Evolutionary conservation across 2,113 vertebrate genomes (phyloP).

Genomic region (Oreochromis tanganicae): DNA sequence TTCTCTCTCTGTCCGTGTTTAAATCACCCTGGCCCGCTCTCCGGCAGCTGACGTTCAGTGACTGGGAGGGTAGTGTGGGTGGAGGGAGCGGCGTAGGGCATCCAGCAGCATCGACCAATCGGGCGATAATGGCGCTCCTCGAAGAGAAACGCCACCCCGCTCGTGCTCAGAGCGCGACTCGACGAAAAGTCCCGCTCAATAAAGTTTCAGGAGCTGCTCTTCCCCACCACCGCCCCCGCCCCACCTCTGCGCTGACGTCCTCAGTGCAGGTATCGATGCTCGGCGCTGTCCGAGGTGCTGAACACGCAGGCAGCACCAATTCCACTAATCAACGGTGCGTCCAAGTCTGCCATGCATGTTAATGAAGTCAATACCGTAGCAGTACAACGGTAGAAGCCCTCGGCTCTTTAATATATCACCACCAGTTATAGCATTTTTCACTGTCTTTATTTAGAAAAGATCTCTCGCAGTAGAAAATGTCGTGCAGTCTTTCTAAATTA

Average conservation of each 20-base stretch:
- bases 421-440: background rate
- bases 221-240: background rate
- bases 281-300: conserved; percentile 45
- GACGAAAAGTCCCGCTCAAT: background rate
- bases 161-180: background rate
- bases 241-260: background rate
- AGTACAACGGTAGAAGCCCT: background rate
- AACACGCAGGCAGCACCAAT: background rate
- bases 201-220: background rate
- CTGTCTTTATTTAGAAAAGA: background rate
- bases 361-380: background rate
- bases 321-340: background rate
- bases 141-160: background rate
- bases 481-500: background rate
- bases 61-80: background rate
- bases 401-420: background rate
- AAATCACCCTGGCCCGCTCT: conserved; percentile 29
- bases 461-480: background rate
- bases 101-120: background rate
- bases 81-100: background rate
- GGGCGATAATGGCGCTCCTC: background rate
- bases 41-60: background rate
- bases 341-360: background rate
- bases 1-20: conserved; percentile 32
- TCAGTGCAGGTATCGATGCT: background rate